Conservation (phyloP, 2,888 invertebrate genomes). For the Trilocha varians region DNA sequence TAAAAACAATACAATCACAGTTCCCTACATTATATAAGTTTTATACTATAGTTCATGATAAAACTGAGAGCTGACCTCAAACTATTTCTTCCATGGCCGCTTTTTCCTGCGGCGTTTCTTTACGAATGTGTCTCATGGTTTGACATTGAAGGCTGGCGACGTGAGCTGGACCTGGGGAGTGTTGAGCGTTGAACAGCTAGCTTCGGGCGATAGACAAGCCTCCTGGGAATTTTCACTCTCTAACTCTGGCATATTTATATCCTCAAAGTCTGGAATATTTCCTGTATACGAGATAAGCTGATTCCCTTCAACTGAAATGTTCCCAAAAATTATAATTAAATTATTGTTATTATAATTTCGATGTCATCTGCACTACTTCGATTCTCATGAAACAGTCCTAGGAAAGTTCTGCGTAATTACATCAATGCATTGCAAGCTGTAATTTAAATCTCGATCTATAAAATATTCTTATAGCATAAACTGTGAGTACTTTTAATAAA, state of each 20-base stretch:
- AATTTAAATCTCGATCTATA: too few species aligned
- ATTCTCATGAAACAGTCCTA: not conserved
- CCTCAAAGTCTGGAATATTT: constrained; percentile 70
- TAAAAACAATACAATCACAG: too few species aligned
- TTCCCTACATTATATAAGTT: not conserved
- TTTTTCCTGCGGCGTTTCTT: constrained; percentile 19
- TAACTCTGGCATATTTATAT: constrained; percentile 57
- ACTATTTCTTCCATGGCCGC: not conserved
- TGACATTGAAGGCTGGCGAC: constrained; percentile 44
- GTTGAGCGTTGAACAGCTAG: constrained; percentile 44
- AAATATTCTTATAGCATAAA: too few species aligned
- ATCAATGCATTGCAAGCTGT: not conserved
- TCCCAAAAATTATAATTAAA: constrained; percentile 13
- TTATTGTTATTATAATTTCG: constrained; percentile 1
- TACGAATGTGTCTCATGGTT: constrained; percentile 32
- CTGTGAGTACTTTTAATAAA: too few species aligned
- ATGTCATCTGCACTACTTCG: not conserved
- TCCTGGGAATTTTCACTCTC: constrained; percentile 49
- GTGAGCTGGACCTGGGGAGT: constrained; percentile 49
- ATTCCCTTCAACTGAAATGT: constrained; percentile 68
- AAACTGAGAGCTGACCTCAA: too few species aligned
- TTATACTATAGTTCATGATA: not conserved
- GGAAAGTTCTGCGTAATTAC: not conserved
- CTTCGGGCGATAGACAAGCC: constrained; percentile 29
- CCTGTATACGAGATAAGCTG: constrained; percentile 72